Evolutionary conservation across 2,888 invertebrate genomes (phyloP).

Genomic region (Tenthredo scrophulariae): DNA sequence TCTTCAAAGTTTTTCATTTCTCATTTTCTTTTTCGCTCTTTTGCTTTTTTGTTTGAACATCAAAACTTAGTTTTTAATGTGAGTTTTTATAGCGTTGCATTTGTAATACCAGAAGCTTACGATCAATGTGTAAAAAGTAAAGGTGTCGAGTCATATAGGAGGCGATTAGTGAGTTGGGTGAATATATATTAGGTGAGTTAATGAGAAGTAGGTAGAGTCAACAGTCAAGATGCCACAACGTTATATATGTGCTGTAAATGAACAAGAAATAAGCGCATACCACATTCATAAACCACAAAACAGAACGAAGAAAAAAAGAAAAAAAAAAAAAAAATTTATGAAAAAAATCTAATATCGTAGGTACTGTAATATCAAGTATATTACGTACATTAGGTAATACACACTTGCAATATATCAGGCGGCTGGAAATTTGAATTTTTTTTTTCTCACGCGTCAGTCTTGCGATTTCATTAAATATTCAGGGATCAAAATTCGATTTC

Average conservation of each 20-base stretch:
- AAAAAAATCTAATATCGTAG: conserved; percentile 32
- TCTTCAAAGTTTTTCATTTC: not conserved
- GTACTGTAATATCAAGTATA: conserved; percentile 33
- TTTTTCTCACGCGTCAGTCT: conserved; percentile 4
- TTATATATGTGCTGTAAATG: conserved; percentile 34
- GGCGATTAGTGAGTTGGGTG: conserved; percentile 5
- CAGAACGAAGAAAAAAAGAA: not conserved
- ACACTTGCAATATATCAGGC: conserved; percentile 38
- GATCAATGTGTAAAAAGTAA: conserved; percentile 23
- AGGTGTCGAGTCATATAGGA: conserved; percentile 21
- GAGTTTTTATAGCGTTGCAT: conserved; percentile 9
- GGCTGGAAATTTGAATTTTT: conserved; percentile 45
- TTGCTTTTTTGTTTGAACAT: not conserved
- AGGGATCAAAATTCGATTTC: not conserved
- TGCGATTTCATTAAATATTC: conserved; percentile 10
- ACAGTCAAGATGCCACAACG: conserved; percentile 49
- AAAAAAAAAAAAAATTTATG: not conserved
- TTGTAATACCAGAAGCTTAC: conserved; percentile 15
- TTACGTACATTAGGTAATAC: conserved; percentile 42
- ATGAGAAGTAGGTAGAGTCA: not conserved
- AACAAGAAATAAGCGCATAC: conserved; percentile 47
- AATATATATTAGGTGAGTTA: not conserved
- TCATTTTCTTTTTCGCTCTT: not conserved
- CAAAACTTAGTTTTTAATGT: not conserved
- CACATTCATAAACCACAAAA: conserved; percentile 36